Conservation (phyloP, 1,140 invertebrate species). For the Varroa destructor region DNA sequence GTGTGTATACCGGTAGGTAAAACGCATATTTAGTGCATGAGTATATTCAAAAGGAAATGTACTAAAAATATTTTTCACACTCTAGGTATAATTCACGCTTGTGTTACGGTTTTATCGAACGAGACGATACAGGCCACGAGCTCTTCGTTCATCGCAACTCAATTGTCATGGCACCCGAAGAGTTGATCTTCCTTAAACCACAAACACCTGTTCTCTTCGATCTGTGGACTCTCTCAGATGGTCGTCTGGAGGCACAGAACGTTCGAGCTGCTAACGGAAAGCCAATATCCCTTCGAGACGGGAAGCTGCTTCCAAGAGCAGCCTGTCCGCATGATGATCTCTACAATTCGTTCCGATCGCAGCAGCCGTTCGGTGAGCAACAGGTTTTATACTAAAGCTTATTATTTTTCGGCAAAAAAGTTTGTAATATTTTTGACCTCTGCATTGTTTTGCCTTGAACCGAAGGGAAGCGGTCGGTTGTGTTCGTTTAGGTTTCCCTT, state of each 20-base stretch:
- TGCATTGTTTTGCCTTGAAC: too few species aligned
- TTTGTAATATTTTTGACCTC: too few species aligned
- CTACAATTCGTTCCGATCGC: neutral
- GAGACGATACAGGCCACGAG: conserved; percentile 6
- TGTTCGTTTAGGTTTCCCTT: too few species aligned
- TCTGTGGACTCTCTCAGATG: conserved; percentile 19
- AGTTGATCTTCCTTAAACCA: conserved; percentile 13
- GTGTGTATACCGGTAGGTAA: too few species aligned
- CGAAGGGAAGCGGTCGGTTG: too few species aligned
- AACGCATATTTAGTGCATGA: too few species aligned
- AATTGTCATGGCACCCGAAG: neutral
- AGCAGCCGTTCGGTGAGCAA: neutral
- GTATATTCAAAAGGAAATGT: too few species aligned
- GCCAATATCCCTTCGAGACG: conserved; percentile 13
- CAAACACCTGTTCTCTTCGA: conserved; percentile 22
- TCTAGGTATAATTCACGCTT: conserved; percentile 18
- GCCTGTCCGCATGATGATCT: neutral
- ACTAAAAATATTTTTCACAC: too few species aligned
- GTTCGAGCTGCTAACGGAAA: conserved; percentile 14
- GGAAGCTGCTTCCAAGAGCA: neutral
- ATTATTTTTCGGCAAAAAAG: too few species aligned
- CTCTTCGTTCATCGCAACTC: conserved; percentile 24
- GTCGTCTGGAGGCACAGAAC: conserved; percentile 13
- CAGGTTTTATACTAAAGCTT: neutral
- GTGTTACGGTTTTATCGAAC: conserved; percentile 22